Percentiles rank a stretch among this genome's conserved stretches.
Evolutionary conservation across 2,888 invertebrate species (phyloP).

Genomic region (Cacoxenus indagator): DNA sequence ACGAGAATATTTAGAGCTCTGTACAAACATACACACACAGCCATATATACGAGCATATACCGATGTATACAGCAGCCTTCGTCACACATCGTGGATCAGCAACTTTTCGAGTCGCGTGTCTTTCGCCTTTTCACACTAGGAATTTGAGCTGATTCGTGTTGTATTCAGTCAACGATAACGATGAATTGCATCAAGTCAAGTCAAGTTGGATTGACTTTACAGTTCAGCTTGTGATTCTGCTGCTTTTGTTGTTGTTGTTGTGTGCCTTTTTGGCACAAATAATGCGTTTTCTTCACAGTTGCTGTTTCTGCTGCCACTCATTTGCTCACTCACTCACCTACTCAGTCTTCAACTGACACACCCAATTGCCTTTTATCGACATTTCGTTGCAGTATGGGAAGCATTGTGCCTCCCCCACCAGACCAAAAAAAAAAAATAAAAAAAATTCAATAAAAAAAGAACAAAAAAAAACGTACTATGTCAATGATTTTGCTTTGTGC

Average conservation of each 20-base stretch:
- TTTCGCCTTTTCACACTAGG: neutral
- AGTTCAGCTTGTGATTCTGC: neutral
- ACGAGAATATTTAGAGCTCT: neutral
- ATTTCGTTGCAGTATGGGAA: neutral
- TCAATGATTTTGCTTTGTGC: constrained; percentile 45
- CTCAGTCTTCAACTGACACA: neutral
- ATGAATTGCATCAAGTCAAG: neutral
- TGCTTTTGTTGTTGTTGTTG: neutral
- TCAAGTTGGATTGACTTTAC: neutral
- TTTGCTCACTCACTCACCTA: neutral
- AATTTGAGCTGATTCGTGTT: neutral
- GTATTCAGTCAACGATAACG: neutral
- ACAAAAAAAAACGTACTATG: constrained; percentile 29
- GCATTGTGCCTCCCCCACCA: no score
- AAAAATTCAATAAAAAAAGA: neutral
- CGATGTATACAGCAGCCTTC: neutral
- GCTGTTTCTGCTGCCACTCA: neutral
- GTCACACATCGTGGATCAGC: constrained; percentile 8
- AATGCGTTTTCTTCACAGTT: neutral
- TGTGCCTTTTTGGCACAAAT: constrained; percentile 15
- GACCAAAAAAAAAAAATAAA: no score
- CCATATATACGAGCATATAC: neutral
- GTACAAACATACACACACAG: constrained; percentile 4
- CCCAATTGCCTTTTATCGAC: neutral
- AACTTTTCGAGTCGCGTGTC: neutral